Percentiles rank a stretch among this genome's conserved stretches.
Conservation (phyloP, 2,888 invertebrate genomes). For the Osmoderma eremita region DNA sequence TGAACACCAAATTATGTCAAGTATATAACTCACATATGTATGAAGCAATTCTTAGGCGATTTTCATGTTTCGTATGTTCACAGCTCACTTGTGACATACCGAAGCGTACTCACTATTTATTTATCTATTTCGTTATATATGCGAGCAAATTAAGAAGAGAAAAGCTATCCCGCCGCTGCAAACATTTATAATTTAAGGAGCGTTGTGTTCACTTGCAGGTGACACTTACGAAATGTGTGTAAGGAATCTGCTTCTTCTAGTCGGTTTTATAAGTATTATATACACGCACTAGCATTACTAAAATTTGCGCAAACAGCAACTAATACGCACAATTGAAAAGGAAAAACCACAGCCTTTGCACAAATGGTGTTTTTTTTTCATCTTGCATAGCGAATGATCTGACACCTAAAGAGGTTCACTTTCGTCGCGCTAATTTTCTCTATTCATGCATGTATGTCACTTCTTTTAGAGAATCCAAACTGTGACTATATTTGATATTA, state of each 20-base stretch:
- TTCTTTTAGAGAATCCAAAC: not conserved
- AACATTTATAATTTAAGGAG: constrained; percentile 9
- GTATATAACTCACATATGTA: no score
- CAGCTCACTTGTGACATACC: no score
- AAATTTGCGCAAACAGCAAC: constrained; percentile 9
- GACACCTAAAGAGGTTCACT: constrained; percentile 18
- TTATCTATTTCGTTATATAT: no score
- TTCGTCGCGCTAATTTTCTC: constrained; percentile 28
- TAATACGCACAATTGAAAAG: constrained; percentile 13
- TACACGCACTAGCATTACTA: constrained; percentile 13
- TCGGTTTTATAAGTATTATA: constrained; percentile 8
- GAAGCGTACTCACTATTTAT: no score
- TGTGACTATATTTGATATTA: not conserved
- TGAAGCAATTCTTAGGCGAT: no score
- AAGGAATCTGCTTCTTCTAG: constrained; percentile 4
- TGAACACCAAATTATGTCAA: no score
- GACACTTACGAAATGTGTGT: constrained; percentile 5
- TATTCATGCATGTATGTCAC: not conserved
- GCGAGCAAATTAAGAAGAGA: not conserved
- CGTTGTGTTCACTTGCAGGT: constrained; percentile 8
- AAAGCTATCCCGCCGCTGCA: not conserved
- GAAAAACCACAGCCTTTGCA: constrained; percentile 12
- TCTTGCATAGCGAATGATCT: not conserved
- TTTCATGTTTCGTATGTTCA: no score
- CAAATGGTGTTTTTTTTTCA: constrained; percentile 6